Evolutionary conservation across 2,113 vertebrate genomes (phyloP).

Genomic region (Ictidomys tridecemlineatus): DNA sequence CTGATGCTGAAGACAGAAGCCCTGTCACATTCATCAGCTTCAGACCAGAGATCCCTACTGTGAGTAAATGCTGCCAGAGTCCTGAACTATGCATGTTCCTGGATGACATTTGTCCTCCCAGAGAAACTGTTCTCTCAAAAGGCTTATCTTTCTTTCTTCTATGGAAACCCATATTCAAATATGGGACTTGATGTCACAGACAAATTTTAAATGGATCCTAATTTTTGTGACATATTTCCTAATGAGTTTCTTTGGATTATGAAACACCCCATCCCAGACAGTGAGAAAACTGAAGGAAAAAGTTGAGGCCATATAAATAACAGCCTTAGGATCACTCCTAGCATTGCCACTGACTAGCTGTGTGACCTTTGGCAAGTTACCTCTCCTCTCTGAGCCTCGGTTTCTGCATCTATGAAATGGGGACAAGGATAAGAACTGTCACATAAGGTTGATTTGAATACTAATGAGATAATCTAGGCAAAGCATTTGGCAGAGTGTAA

Average conservation of each 20-base stretch:
- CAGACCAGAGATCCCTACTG: not conserved
- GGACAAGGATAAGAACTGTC: not conserved
- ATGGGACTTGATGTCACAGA: not conserved
- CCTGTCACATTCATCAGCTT: not conserved
- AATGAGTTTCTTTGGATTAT: not conserved
- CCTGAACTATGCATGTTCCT: not conserved
- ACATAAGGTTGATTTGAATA: not conserved
- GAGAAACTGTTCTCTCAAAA: not conserved
- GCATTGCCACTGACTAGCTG: not conserved
- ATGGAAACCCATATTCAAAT: not conserved
- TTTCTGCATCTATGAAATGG: constrained; percentile 15
- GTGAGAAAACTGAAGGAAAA: not conserved
- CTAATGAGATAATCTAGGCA: not conserved
- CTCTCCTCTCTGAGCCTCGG: not conserved
- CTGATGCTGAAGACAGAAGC: not conserved
- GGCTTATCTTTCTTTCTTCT: not conserved
- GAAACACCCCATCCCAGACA: not conserved
- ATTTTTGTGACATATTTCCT: not conserved
- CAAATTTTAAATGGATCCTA: not conserved
- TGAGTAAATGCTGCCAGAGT: not conserved
- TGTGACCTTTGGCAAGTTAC: not conserved
- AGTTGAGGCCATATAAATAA: not conserved
- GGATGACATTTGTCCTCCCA: not conserved
- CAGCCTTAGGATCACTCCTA: not conserved
- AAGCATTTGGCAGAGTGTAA: not conserved